Base-by-base conservation (phyloP, 2,113 vertebrate species). In the Paralichthys olivaceus region DNA sequence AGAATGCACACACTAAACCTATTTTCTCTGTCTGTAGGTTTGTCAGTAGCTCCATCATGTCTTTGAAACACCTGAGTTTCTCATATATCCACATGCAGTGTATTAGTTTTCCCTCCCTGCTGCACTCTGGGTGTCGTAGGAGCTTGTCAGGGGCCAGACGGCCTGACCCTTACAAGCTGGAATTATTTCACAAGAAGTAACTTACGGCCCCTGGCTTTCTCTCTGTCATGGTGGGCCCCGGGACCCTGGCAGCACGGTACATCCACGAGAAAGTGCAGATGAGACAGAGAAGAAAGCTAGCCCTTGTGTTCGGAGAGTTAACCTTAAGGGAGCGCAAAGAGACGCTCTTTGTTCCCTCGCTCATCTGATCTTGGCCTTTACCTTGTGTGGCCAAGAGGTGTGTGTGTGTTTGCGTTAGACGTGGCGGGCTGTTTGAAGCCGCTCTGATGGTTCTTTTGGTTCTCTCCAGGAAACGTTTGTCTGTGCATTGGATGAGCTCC, bases 391-490 rank as follows among this genome's bases (percentile, higher is more conserved):
- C 75, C 70, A 72, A 23, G 79, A 82, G 79, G 71, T 74, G 75
- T 85, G 77, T 85, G 77, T 70, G 71, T 78, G 59, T 73, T 56
- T 83, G 57, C 77, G 79, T 77, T 84, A 76, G 79, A 69, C 71
- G 63, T 76, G 76, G 83, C 54, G 63, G 85, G 66, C 82, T 51
- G 85, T 93, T 92, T 93, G 85, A 93, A 93, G 90, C 74, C 49
- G 25, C 79, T 88, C 69, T 73, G 74, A 15, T 83, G 84, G 85
- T 89, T 90, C 89, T 87, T 92, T 75, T 86, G 84, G 85, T 79
- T 77, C 90, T 82, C 92, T 90, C 88, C 86, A 87, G 91, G 90
- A 94, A 92, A 83, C 82, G 29, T 91, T 91, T 90, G 88, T 85
- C 89, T 86, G 89, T 90, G 80, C 84, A 89, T 90, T 84, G 87